A percentile compares a stretch with the other conserved stretches of the same genome.
Conservation (phyloP, 2,888 invertebrate genomes). For the Argynnis bischoffii region DNA sequence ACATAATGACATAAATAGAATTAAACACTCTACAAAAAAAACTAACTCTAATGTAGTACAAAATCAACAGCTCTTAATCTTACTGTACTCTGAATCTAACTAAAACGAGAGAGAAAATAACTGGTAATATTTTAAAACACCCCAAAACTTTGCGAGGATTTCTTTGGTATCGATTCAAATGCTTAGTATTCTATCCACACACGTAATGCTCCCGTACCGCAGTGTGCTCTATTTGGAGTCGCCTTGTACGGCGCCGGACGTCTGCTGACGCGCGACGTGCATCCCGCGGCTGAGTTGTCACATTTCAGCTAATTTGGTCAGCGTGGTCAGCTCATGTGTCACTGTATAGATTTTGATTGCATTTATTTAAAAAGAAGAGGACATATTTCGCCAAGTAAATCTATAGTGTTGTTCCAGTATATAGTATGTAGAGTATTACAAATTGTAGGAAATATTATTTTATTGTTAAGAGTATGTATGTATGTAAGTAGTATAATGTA, state of each 20-base stretch:
- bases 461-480: too few species aligned
- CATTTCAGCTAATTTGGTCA: constrained; percentile 21
- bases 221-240: constrained; percentile 66
- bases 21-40: too few species aligned
- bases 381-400: too few species aligned
- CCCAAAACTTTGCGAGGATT: constrained; percentile 56
- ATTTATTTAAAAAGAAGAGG: too few species aligned
- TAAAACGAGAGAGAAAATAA: constrained; percentile 8
- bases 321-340: constrained; percentile 3
- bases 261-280: constrained; percentile 62
- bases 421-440: too few species aligned
- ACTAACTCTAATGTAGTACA: too few species aligned
- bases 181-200: constrained; percentile 44
- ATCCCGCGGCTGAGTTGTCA: constrained; percentile 42
- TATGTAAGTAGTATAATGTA: too few species aligned
- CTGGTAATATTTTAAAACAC: constrained; percentile 29
- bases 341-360: background rate
- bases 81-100: constrained; percentile 1
- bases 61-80: background rate
- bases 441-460: too few species aligned
- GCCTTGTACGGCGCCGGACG: constrained; percentile 59
- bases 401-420: too few species aligned
- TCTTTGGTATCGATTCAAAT: constrained; percentile 46
- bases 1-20: too few species aligned
- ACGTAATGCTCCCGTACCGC: constrained; percentile 48